These are phyloP conservation scores for Nycticryphes semicollaris DNA, from an alignment of 2,113 vertebrate species.

Conservation along the genomic window DNA sequence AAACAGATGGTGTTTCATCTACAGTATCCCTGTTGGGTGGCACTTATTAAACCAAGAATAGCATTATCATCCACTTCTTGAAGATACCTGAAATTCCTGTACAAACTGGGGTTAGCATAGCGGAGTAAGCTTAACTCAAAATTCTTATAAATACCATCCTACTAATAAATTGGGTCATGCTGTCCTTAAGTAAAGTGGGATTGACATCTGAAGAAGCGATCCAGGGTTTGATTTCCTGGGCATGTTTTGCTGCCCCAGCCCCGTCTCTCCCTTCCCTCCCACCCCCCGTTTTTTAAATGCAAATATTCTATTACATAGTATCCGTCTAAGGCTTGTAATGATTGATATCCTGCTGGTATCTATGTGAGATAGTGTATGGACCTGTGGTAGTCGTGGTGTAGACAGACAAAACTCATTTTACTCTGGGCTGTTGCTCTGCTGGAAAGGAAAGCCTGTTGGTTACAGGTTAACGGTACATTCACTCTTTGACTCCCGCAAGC, in stretches of 20 bases:
- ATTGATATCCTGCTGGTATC: neutral
- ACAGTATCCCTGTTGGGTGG: neutral
- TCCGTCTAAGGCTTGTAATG: neutral
- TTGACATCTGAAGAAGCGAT: neutral
- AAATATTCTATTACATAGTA: neutral
- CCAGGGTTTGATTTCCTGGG: neutral
- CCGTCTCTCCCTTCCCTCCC: accelerated
- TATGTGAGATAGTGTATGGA: neutral
- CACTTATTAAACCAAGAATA: neutral
- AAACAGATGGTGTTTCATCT: neutral
- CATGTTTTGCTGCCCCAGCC: neutral
- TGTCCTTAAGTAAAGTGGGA: neutral
- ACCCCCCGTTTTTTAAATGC: neutral
- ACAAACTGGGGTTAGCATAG: neutral
- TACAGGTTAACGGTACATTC: neutral
- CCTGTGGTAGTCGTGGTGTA: neutral
- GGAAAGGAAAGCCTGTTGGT: neutral
- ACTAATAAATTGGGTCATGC: neutral
- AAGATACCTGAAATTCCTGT: neutral
- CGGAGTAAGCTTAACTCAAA: neutral
- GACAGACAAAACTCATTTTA: neutral
- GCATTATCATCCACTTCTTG: neutral
- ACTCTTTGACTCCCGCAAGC: neutral
- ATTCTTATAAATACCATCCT: neutral
- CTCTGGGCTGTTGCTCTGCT: neutral